Percentiles rank a stretch among this genome's conserved stretches.
These are phyloP conservation scores for Plotosus lineatus DNA, from an alignment of 2,113 vertebrate genomes.

Conservation along the genomic window DNA sequence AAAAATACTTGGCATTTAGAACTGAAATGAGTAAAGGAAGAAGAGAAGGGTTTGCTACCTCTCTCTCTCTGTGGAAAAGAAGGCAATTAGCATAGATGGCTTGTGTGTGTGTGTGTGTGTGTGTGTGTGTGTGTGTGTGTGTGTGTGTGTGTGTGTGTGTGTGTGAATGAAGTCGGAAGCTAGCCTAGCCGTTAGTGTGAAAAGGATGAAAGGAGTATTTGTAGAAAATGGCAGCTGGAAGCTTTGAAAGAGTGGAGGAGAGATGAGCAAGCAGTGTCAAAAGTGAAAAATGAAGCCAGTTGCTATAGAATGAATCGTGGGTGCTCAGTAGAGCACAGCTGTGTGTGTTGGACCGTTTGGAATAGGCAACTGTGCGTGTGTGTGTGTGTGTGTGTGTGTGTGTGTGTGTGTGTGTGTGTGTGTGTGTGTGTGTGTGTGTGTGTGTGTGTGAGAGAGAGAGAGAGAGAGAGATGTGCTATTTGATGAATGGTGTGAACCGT, in stretches of 20 bases:
- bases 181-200: constrained; percentile 12
- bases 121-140: constrained; percentile 3
- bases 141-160: not conserved
- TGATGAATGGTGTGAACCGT: constrained; percentile 51
- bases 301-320: constrained; percentile 47
- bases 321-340: constrained; percentile 54
- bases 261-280: constrained; percentile 18
- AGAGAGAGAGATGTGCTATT: constrained; percentile 23
- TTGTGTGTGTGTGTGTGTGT: constrained; percentile 2
- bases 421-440: constrained; percentile 38
- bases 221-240: constrained; percentile 48
- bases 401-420: not conserved
- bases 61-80: not conserved
- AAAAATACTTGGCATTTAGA: not conserved
- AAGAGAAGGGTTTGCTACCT: not conserved
- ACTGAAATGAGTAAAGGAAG: not conserved
- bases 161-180: constrained; percentile 31
- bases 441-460: not conserved
- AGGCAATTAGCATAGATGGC: not conserved
- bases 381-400: constrained; percentile 13
- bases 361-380: constrained; percentile 23
- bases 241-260: constrained; percentile 33
- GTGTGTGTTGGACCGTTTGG: constrained; percentile 41
- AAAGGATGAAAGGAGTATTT: constrained; percentile 47
- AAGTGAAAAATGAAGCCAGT: constrained; percentile 47